Evolutionary conservation across 2,888 invertebrate genomes (phyloP), one percentile per base, ranked within the genome.

Genomic region (Actias luna): DNA sequence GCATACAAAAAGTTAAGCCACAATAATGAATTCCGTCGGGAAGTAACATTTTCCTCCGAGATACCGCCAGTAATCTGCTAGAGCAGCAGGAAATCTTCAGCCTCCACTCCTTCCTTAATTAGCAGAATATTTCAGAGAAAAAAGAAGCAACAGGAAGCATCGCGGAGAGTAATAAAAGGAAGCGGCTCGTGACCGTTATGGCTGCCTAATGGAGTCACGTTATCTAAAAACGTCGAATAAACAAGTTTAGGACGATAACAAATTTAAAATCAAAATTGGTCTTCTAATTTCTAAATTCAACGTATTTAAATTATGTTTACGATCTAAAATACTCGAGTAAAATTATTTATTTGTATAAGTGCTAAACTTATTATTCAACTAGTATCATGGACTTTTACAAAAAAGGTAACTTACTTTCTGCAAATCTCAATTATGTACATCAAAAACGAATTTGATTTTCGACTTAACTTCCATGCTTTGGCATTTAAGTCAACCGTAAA

Each of bases 401-500:
- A 29, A 27, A 55, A 55, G n/a, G n/a, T n/a, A 29, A 2, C 16
- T 61, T 39, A 61, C 16, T 58, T 57, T 58, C 18, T 61, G 16
- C 4, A 57, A 61, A 42, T 61, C 61, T 29, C 57, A 57, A 71
- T 69, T 69, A 70, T 74, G 77, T 70, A 77, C 74, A 76, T 65
- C 72, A 72, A 70, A 76, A 82, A 85, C 82, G 80, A 83, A 86
- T 85, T 88, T 88, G 86, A 90, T 88, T 89, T 88, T 84, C 79
- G 79, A 87, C 78, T 84, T 82, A 80, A 85, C 83, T 86, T 85
- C 81, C 81, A 84, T 89, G 87, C 89, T 90, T 90, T 89, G 88
- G 87, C 88, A 84, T 90, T 90, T 90, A 85, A 89, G 85, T 89
- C 89, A 88, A 87, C 85, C 89, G 89, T 89, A 86, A 90, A 90